Base-by-base conservation (phyloP, 2,888 invertebrate species). In the Amblyjoppa proteus region DNA sequence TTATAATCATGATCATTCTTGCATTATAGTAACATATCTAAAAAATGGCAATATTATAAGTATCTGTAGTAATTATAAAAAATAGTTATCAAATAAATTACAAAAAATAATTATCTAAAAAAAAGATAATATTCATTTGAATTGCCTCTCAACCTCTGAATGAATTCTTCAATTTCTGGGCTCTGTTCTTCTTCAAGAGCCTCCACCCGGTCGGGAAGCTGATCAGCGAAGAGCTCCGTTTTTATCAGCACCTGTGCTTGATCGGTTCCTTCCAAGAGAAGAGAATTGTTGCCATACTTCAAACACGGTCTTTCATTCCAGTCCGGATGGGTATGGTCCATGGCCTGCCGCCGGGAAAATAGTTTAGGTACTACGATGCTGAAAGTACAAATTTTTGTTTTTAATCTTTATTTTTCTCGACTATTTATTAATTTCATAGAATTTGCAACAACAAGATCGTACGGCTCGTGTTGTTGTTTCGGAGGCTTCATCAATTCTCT, bases 221-320 rank as follows among this genome's bases (percentile, higher is more conserved):
- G 95, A 61, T 96, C 94, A 87, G 96, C 94, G 83, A 96, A 93
- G 92, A 96, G 95, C 4, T 97, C 94, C 0, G 97, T 96, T 92
- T 98, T 98, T 3, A 97, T 97, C 6, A 98, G 94, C n/a, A 97
- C 94, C 94, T 97, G 96, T 0, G 97, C 97, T 94, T 98, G 98
- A 1, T 95, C 93, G 75, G 97, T 90, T 13, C 98, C 98, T 94
- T 96, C 96, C 34, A 97, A 91, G 3, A 97, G 94, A 9, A 97
- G 96, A 94, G 96, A 96, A 51, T 95, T 94, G 88, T 96, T 96
- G 79, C 94, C 95, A 83, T 96, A 96, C 1, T 95, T 94, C 84
- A 96, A 95, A 89, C 97, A 96, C 5, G 95, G 95, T 85, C 94
- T 94, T 25, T 95, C 94, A 89, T 97, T 96, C 95, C 96, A 97